phyloP scores from a whole-genome alignment of 1,140 invertebrate species.

The Drosophila willistoni region DNA sequence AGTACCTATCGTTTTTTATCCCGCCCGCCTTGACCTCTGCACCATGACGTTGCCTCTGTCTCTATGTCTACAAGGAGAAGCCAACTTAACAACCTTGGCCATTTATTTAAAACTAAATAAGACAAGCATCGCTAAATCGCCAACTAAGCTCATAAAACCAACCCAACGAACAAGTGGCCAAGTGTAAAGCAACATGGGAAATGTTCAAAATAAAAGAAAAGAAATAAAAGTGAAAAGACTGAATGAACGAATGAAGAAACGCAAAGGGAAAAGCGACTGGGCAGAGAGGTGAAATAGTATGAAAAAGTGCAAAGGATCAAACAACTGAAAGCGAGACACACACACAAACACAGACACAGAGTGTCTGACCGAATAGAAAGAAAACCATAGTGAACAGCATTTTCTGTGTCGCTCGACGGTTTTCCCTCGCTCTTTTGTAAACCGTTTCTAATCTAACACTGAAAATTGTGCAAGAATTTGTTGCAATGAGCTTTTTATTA shows the following conservation, averaged over 20 bases:
- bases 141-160: constrained; percentile 78
- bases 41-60: not conserved
- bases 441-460: constrained; percentile 74
- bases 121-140: constrained; percentile 79
- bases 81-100: constrained; percentile 58
- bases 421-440: constrained; percentile 30
- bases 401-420: constrained; percentile 46
- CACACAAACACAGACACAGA: constrained; percentile 9
- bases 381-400: constrained; percentile 41
- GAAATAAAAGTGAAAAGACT: constrained; percentile 15
- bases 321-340: constrained; percentile 64
- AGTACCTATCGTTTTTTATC: not conserved
- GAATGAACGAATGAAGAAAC: constrained; percentile 30
- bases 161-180: constrained; percentile 62
- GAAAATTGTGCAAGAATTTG: constrained; percentile 79
- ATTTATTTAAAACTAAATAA: constrained; percentile 81
- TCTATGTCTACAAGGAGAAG: constrained; percentile 20
- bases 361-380: constrained; percentile 51
- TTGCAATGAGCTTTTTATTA: constrained; percentile 81
- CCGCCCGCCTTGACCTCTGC: not conserved
- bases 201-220: constrained; percentile 54
- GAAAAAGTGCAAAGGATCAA: constrained; percentile 78
- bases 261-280: constrained; percentile 16
- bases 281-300: constrained; percentile 56
- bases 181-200: constrained; percentile 72